phyloP scores from a whole-genome alignment of 2,888 invertebrate species.

The Diaprepes abbreviatus region DNA sequence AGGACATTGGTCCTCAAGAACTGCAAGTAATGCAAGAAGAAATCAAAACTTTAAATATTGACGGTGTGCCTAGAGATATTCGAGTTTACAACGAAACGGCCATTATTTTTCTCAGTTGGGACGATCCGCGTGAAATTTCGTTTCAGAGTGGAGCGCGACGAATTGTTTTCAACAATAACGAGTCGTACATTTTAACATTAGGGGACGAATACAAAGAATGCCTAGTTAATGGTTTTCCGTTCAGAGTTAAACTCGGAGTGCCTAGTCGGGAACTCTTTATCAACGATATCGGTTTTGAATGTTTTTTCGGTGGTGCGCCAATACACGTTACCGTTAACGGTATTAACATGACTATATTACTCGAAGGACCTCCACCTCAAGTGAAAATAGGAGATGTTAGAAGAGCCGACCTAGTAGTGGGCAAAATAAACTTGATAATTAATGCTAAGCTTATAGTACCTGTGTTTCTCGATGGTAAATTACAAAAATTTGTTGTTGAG shows the following conservation, averaged over 20 bases:
- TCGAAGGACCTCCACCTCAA: constrained; percentile 94
- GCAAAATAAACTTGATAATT: constrained; percentile 86
- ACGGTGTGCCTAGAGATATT: constrained; percentile 84
- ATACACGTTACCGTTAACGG: constrained; percentile 81
- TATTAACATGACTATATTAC: constrained; percentile 81
- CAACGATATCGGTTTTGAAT: constrained; percentile 90
- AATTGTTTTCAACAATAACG: constrained; percentile 83
- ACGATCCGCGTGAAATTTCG: constrained; percentile 87
- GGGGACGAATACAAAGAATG: constrained; percentile 83
- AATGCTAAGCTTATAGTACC: constrained; percentile 85
- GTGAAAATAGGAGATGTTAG: constrained; percentile 88
- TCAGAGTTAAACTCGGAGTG: constrained; percentile 89
- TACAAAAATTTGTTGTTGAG: constrained; percentile 83
- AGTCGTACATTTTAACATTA: constrained; percentile 74
- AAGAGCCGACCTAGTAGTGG: constrained; percentile 85
- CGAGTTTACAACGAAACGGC: constrained; percentile 89
- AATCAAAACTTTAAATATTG: constrained; percentile 85
- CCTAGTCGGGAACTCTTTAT: constrained; percentile 93
- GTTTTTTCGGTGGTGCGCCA: constrained; percentile 92
- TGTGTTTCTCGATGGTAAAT: constrained; percentile 86
- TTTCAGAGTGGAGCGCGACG: constrained; percentile 85
- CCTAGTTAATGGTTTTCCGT: constrained; percentile 79
- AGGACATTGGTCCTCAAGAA: constrained; percentile 36
- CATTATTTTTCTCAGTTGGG: constrained; percentile 87
- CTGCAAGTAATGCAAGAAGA: constrained; percentile 70